Evolutionary conservation across 2,797 vertebrate genomes (phyloP).

Genomic region (Melanotaenia boesemani): DNA sequence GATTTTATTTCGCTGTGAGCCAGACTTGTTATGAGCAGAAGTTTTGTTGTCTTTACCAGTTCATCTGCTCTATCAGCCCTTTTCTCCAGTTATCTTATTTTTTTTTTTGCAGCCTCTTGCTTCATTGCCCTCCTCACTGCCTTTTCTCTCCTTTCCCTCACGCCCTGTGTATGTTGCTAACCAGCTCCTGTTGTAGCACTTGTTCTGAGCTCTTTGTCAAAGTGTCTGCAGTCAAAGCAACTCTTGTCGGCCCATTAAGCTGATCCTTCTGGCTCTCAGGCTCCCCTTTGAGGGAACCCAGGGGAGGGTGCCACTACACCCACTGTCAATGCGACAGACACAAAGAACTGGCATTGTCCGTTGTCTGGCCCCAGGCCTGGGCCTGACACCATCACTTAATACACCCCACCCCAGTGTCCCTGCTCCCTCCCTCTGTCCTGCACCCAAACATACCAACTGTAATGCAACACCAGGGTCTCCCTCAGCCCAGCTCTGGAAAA

Average conservation of each 20-base stretch:
- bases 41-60: constrained; percentile 13
- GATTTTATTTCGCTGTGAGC: constrained; percentile 17
- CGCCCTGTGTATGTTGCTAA: constrained; percentile 67
- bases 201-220: constrained; percentile 76
- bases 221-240: constrained; percentile 81
- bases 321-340: constrained; percentile 72
- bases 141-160: constrained; percentile 23
- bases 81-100: not conserved
- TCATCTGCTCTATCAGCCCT: constrained; percentile 15
- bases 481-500: constrained; percentile 44
- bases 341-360: constrained; percentile 78
- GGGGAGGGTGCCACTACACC: constrained; percentile 79
- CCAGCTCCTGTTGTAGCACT: constrained; percentile 71
- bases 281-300: constrained; percentile 75
- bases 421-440: constrained; percentile 26
- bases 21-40: constrained; percentile 18
- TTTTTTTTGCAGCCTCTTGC: constrained; percentile 20
- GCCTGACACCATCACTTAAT: constrained; percentile 76
- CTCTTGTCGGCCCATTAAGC: constrained; percentile 83
- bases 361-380: constrained; percentile 67
- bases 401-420: constrained; percentile 56
- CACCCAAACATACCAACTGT: constrained; percentile 73
- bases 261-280: constrained; percentile 80
- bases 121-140: constrained; percentile 7
- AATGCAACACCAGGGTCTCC: constrained; percentile 71